Base-by-base conservation (phyloP, 1,140 invertebrate species). In the Penaeus vannamei region DNA sequence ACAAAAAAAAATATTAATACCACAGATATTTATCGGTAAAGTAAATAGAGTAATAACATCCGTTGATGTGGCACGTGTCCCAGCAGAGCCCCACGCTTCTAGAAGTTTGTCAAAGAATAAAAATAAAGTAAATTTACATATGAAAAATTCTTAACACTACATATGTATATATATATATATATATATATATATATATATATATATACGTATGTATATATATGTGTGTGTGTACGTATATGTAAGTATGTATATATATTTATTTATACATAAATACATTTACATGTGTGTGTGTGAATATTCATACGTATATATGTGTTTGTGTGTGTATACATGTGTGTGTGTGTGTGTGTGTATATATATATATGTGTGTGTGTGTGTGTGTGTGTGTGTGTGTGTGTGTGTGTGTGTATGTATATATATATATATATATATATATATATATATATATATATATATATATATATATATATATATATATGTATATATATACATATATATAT, bases 101-200 rank as follows among this genome's bases (percentile, higher is more conserved):
- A n/a, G n/a, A n/a, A n/a, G n/a, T n/a, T n/a, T n/a, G n/a, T n/a
- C n/a, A n/a, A n/a, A n/a, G n/a, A n/a, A 20, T 77, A 20, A 32
- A 22, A 77, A 22, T 22, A 77, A 32, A 77, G 32, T 22, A 77
- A 20, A 77, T 22, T 17, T 23, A 76, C 14, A 76, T 14, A 76
- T 14, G 12, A 76, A 26, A 76, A 76, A 76, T 76, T 14, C 32
- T 26, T 23, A 23, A 26, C 12, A 23, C 20, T 14, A 14, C 32
- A 26, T 23, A 77, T 22, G 23, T 59, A 60, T 59, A 59, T 82
- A 60, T 82, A 60, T 59, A 82, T 82, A 60, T 82, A 60, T 82
- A 82, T 82, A 60, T 82, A 82, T 82, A 60, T 82, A 60, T 82
- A 82, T 82, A 82, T 82, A 82, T 82, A 82, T 82, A 82, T 82